Base-by-base conservation (phyloP, 2,113 vertebrate species). In the Anarrhichthys ocellatus region DNA sequence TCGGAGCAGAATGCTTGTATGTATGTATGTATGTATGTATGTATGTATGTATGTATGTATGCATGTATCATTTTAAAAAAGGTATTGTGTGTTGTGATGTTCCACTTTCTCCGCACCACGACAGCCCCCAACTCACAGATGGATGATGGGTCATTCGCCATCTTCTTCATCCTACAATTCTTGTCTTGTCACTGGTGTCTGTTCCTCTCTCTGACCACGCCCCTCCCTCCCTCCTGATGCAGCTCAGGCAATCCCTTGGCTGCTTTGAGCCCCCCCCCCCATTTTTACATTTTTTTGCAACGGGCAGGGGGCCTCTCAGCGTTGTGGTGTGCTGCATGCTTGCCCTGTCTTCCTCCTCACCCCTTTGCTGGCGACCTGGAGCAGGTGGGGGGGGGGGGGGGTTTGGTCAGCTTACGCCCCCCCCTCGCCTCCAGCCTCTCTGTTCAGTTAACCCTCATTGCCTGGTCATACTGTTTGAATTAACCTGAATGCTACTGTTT, bases 301-400 rank as follows among this genome's bases (percentile, higher is more conserved):
- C 62, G 64, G 74, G 87, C 15, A 10, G 80, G 81, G 50, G 63
- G 68, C 79, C 80, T 87, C 73, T 88, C 85, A 66, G 85, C 78
- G 70, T 82, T 86, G 89, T 85, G 88, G 88, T 78, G 92, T 92
- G 86, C 90, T 93, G 93, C 92, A 92, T 94, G 94, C 94, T 95
- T 93, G 93, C 94, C 93, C 94, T 94, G 93, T 91, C 93, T 91
- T 90, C 92, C 92, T 94, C 92, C 88, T 89, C 67, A 74, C 83
- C 87, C 75, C 85, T 79, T 87, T 74, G 88, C 85, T 88, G 89
- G 84, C 78, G 56, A 78, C 61, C 79, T 36, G 15, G 75, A 61
- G 66, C 27, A 77, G 76, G 72, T 52, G 75, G 66, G 18, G 67
- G 72, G 36, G 67, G 72, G 36, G 78, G 36, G 78, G 74, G 22